Conservation (phyloP, 2,888 invertebrate genomes). For the Stenodera caucasica region DNA sequence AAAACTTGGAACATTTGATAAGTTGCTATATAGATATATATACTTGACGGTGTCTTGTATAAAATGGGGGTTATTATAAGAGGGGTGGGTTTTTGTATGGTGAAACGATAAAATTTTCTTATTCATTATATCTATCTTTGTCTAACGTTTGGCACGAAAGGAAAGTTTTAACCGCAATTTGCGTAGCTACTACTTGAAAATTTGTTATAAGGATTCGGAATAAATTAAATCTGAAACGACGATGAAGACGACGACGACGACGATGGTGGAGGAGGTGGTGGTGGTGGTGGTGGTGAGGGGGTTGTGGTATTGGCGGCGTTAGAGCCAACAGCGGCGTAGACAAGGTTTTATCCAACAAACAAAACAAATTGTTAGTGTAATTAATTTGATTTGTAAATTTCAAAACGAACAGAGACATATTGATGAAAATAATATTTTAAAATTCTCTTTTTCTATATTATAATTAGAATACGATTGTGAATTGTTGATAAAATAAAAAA, state of each 20-base stretch:
- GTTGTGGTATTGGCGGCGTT: not conserved
- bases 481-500: no score
- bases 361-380: slow-evolving; percentile 11
- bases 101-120: slow-evolving; percentile 47
- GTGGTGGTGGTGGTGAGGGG: not conserved
- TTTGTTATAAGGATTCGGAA: slow-evolving; percentile 51
- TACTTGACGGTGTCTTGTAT: slow-evolving; percentile 32
- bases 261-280: not conserved
- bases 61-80: not conserved
- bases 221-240: slow-evolving; percentile 43
- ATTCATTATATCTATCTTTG: slow-evolving; percentile 12
- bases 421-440: not conserved
- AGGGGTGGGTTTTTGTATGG: slow-evolving; percentile 37
- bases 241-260: not conserved
- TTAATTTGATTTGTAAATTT: slow-evolving; percentile 19
- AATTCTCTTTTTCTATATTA: slow-evolving; percentile 22
- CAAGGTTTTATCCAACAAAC: slow-evolving; percentile 6
- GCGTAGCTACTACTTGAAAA: slow-evolving; percentile 48
- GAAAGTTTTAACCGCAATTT: slow-evolving; percentile 53
- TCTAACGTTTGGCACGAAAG: slow-evolving; percentile 32
- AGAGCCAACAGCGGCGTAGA: not conserved
- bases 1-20: slow-evolving; percentile 51
- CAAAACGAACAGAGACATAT: not conserved
- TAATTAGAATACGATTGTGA: no score
- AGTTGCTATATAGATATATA: no score